Base-by-base conservation (phyloP, 2,888 invertebrate species). In the Drosophila anceps region DNA sequence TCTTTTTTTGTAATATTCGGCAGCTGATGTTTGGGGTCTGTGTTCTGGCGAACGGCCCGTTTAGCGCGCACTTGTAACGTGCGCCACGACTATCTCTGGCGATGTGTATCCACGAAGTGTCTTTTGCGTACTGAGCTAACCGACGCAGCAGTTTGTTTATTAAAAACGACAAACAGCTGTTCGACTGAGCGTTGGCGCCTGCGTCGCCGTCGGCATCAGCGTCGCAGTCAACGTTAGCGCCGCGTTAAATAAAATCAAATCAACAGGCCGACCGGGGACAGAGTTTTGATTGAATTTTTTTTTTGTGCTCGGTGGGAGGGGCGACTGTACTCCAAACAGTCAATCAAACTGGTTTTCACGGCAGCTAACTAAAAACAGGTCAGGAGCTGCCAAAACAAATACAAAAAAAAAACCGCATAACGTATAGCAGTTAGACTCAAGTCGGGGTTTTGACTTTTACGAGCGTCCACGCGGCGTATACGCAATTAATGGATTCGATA, bases 31-130 rank as follows among this genome's bases (percentile, higher is more conserved):
- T 80, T 67, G 51, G 73, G 81, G 61, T 81, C 68, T 77, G 58
- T 78, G 78, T 81, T 78, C 78, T 62, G 48, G 48, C 73, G 78
- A 78, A 78, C 78, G 89, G 89, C 87, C 84, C 89, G 80, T 55
- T 64, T 81, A 79, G 73, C 69, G 71, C 76, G 69, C 73, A 70
- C 65, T 73, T 72, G 65, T 54, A 76, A 61, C 69, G 80, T 61
- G 79, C 60, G 44, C 54, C 57, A 18, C 64, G 63, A 73, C 18
- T 48, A 37, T 76, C 48, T 63, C 51, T 57, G 41, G 48, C 79
- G 88, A 65, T 90, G 90, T 81, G 76, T 89, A 79, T 89, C 90
- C 88, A 76, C 89, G 74, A 76, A 87, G 72, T 75, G 81, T 79
- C 74, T 76, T 81, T 69, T 77, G 62, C 82, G 69, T 66, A 87